Base-by-base conservation (phyloP, 2,888 invertebrate species). In the Micropterix aruncella region DNA sequence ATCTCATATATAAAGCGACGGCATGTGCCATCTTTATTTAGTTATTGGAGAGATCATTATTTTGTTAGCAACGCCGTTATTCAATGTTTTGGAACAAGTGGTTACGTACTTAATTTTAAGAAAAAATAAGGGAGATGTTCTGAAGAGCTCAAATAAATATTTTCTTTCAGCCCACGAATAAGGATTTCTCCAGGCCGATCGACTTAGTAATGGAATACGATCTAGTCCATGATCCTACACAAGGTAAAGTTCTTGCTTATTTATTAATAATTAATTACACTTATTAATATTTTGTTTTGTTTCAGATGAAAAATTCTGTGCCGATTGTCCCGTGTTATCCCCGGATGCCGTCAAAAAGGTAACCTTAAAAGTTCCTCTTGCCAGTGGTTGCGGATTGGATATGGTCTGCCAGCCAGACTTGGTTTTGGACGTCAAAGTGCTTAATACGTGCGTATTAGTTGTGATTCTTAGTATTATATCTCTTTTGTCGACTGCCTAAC, bases 311-410 rank as follows among this genome's bases (percentile, higher is more conserved):
- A 27, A 27, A 5, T 27, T 27, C 12, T 27, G 27, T 27, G 27
- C 7, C 12, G 27, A 27, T 12, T 27, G 27, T 27, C 27, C 27
- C 12, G 27, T 27, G 7, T 12, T 27, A 12, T 5, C 27, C 27
- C 27, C 27, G 27, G 27, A 27, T 27, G 27, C 27, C 5, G 27
- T 27, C 27, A 27, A 27, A 27, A 27, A 27, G 12, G 27, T 27
- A 5, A 7, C 27, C 12, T 12, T 7, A 7, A 27, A 27, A 27
- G 27, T 27, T 5, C 27, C 27, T 12, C 48, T 70, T 38, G 62
- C 70, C 0, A 61, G 66, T 38, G 74, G 70, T 44, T 78, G 77
- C 51, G 75, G 74, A 0, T 60, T 65, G 12, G 74, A 75, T 47
- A 57, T 70, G 37, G 61, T 70, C 43, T 73, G 77, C 53, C 63